These are phyloP conservation scores for Phaethornis superciliosus DNA, from an alignment of 2,113 vertebrate genomes.

Conservation along the genomic window DNA sequence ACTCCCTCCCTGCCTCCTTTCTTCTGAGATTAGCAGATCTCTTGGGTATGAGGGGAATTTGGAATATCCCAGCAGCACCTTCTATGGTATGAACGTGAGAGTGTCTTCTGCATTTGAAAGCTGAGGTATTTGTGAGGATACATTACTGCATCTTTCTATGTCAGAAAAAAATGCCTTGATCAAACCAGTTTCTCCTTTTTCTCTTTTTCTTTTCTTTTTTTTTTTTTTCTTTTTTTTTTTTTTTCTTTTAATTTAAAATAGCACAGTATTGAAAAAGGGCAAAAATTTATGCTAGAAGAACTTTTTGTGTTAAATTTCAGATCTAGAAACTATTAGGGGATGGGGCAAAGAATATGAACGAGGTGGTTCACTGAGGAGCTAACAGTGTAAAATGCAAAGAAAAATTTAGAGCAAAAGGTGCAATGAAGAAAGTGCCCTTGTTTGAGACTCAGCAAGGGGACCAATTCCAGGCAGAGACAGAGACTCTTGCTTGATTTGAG, in stretches of 20 bases:
- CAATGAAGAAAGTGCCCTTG: background rate
- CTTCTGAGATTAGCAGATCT: constrained; percentile 25
- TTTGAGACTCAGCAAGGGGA: background rate
- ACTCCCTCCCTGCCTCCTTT: background rate
- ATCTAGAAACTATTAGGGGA: background rate
- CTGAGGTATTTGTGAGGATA: constrained; percentile 26
- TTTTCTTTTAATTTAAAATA: background rate
- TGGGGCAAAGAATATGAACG: background rate
- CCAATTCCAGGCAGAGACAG: background rate
- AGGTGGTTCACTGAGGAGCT: background rate
- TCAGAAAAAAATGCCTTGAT: constrained; percentile 39
- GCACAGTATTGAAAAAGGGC: background rate
- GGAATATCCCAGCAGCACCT: constrained; percentile 25
- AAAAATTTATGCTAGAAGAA: background rate
- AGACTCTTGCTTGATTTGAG: background rate
- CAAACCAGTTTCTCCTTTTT: background rate
- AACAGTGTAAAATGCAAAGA: background rate
- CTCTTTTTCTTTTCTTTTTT: too few species aligned
- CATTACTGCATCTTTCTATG: background rate
- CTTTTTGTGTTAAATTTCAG: background rate
- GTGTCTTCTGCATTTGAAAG: constrained; percentile 1
- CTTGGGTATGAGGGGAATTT: constrained; percentile 39
- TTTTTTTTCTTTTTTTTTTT: background rate
- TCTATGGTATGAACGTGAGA: constrained; percentile 33
- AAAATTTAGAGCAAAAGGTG: background rate